Evolutionary conservation across 2,888 invertebrate genomes (phyloP).

Genomic region (Agapostemon virescens): DNA sequence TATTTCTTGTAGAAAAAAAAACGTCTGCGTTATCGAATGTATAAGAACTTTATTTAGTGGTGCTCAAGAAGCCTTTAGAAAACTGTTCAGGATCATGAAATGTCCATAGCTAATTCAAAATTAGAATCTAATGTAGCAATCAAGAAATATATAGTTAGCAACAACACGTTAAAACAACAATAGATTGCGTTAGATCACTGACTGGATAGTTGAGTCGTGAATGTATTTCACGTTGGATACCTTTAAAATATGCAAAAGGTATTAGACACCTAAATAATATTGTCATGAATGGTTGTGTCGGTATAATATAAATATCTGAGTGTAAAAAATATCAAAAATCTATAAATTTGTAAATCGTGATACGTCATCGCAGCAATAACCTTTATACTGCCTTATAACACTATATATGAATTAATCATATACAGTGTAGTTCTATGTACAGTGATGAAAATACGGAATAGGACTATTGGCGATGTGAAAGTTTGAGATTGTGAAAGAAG

Average conservation of each 20-base stretch:
- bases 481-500: too few species aligned
- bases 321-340: not conserved
- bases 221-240: not conserved
- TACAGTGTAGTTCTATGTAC: too few species aligned
- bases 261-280: not conserved
- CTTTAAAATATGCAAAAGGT: not conserved
- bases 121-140: not conserved
- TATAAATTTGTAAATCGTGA: too few species aligned
- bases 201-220: not conserved
- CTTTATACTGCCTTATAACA: too few species aligned
- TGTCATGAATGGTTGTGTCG: not conserved
- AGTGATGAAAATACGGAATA: too few species aligned
- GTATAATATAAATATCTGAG: not conserved
- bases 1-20: not conserved
- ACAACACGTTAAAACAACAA: not conserved
- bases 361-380: too few species aligned
- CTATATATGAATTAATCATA: too few species aligned
- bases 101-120: not conserved
- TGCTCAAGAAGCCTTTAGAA: not conserved
- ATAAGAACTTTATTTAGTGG: not conserved
- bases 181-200: not conserved
- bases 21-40: not conserved
- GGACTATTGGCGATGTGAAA: too few species aligned
- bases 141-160: not conserved
- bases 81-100: not conserved